phyloP scores from a whole-genome alignment of 2,888 invertebrate genomes.

The Agonopterix alstromeriana region DNA sequence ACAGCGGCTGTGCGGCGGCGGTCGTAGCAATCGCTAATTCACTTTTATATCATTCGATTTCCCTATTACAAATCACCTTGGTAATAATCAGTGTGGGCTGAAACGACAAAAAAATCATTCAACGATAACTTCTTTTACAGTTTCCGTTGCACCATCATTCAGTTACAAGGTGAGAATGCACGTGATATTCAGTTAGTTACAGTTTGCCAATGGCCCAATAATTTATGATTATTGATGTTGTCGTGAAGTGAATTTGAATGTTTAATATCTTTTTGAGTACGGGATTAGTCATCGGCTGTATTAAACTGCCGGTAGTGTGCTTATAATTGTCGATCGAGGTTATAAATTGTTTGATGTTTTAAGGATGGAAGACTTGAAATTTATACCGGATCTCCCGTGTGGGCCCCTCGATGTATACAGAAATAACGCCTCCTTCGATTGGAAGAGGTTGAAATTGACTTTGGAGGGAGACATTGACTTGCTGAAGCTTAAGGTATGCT shows the following conservation, averaged over 20 bases:
- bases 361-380: constrained; percentile 74
- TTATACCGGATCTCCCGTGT: constrained; percentile 81
- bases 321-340: constrained; percentile 3
- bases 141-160: constrained; percentile 17
- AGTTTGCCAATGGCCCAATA: constrained; percentile 19
- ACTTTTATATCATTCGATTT: constrained; percentile 30
- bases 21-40: constrained; percentile 5
- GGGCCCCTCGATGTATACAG: constrained; percentile 89
- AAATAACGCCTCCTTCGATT: constrained; percentile 87
- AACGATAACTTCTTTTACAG: constrained; percentile 10
- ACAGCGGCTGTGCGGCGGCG: constrained; percentile 12
- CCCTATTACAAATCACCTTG: constrained; percentile 19
- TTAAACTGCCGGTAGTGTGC: constrained; percentile 2
- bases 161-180: constrained; percentile 37
- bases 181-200: constrained; percentile 1
- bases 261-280: constrained; percentile 7
- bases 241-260: constrained; percentile 29
- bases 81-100: constrained; percentile 25
- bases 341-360: constrained; percentile 25
- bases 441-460: constrained; percentile 88
- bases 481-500: constrained; percentile 85
- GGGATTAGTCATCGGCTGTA: constrained; percentile 35
- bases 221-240: constrained; percentile 15
- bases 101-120: constrained; percentile 20
- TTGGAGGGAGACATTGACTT: constrained; percentile 85